phyloP scores from a whole-genome alignment of 2,797 vertebrate species.

The Leptodactylus fallax region DNA sequence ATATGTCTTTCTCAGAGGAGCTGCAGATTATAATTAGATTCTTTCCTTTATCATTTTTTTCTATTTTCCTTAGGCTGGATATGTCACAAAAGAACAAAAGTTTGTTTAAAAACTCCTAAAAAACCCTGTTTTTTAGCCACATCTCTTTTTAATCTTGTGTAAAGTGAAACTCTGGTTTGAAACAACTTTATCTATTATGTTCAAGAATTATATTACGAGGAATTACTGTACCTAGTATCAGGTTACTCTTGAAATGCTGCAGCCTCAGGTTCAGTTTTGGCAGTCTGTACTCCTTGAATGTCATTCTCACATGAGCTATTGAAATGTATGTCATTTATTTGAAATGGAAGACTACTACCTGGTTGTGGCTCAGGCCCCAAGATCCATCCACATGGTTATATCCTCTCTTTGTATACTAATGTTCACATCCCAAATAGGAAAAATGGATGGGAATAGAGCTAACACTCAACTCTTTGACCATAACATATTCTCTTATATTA shows the following conservation, averaged over 20 bases:
- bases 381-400: not conserved
- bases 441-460: too few species aligned
- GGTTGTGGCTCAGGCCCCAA: not conserved
- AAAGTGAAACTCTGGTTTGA: not conserved
- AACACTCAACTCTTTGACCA: too few species aligned
- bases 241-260: too few species aligned
- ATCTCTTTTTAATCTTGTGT: not conserved
- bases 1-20: not conserved
- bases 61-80: slow-evolving; percentile 1
- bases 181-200: not conserved
- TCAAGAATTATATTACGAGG: not conserved
- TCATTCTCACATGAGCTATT: not conserved
- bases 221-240: not conserved
- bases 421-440: too few species aligned
- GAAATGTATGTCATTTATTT: not conserved
- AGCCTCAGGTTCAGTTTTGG: too few species aligned
- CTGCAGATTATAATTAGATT: slow-evolving; percentile 16
- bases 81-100: slow-evolving; percentile 17
- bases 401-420: not conserved
- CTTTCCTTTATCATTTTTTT: not conserved
- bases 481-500: too few species aligned
- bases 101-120: not conserved
- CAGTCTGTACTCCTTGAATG: not conserved
- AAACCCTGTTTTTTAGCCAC: not conserved
- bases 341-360: not conserved